Base-by-base conservation (phyloP, 2,888 invertebrate genomes). In the Corbicula japonica region DNA sequence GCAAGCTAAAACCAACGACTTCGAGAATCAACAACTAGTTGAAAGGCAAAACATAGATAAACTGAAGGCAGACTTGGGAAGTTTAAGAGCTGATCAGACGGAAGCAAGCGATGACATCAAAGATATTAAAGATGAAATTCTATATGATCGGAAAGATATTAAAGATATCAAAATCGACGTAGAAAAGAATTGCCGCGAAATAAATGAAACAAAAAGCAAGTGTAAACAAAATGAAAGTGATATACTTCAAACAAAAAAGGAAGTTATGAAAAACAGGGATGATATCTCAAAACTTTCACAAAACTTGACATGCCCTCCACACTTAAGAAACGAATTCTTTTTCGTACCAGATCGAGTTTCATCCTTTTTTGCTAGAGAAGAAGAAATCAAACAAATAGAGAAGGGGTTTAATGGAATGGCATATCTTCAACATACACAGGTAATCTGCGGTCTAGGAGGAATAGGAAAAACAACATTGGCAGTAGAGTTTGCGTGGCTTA, bases 391-490 rank as follows among this genome's bases (percentile, higher is more conserved):
- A 28, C 28, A 44, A n/a, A 35, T 61, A n/a, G 44, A 44, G n/a
- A 10, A 61, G 2, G 28, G n/a, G 15, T 44, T 61, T 18, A 1
- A 18, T 15, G 26, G 12, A 30, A 32, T 2, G 2, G 52, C 15
- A 12, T 18, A 52, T n/a, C 28, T 5, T 30, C 28, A 26, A 5
- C n/a, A 41, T 38, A 63, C 23, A 21, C 23, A 48, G 8, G 68
- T 66, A 1, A 46, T 77, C 6, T 78, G 54, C 48, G 68, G 71
- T 2, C 62, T 66, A 28, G 72, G 48, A 50, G 18, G 50, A 23
- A 65, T 58, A n/a, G 80, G 77, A 28, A 74, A 80, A 66, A 80
- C 76, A 26, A 66, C 74, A 1, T n/a, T 80, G n/a, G 65, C 76
- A 18, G 58, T 71, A 6, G 76, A 81, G 56, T 81, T 62, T 48